These are phyloP conservation scores for Ascidia mentula DNA, from an alignment of 23 tunicate species.

Conservation along the genomic window DNA sequence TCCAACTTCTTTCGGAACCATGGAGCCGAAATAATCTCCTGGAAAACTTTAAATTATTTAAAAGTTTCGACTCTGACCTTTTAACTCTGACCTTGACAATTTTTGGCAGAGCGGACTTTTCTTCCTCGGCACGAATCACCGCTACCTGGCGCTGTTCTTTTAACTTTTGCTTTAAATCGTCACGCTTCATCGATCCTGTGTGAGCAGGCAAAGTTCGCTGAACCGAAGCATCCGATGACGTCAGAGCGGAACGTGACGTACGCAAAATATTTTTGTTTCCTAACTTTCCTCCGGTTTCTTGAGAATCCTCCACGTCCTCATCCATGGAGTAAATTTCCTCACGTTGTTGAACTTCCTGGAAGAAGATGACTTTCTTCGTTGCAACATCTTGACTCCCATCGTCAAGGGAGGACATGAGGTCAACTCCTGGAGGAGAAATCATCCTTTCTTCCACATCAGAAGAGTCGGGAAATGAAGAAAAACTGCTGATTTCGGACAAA, in stretches of 20 bases:
- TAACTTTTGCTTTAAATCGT: conserved; percentile 40
- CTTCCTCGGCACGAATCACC: neutral
- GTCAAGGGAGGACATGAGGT: neutral
- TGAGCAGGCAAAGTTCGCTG: neutral
- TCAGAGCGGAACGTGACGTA: neutral
- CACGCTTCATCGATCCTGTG: neutral
- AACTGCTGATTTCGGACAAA: neutral
- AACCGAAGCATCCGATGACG: conserved; percentile 3
- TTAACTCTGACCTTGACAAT: conserved; percentile 21
- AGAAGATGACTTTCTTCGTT: neutral
- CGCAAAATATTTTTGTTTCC: neutral
- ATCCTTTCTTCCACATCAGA: neutral
- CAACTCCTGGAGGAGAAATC: neutral
- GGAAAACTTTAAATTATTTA: neutral
- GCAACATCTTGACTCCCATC: neutral
- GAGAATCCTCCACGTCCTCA: neutral
- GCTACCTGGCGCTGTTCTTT: conserved; percentile 23
- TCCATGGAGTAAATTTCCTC: neutral
- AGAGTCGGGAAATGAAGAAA: neutral
- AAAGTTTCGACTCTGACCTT: too few relatives aligned
- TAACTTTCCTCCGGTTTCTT: neutral
- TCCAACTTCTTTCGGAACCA: conserved; percentile 67
- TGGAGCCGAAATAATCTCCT: conserved; percentile 40
- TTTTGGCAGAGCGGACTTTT: neutral
- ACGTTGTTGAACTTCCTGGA: neutral